Evolutionary conservation across 92 coral and sea anemone genomes (phyloP).

Genomic region (Chrysogorgia sp.): DNA sequence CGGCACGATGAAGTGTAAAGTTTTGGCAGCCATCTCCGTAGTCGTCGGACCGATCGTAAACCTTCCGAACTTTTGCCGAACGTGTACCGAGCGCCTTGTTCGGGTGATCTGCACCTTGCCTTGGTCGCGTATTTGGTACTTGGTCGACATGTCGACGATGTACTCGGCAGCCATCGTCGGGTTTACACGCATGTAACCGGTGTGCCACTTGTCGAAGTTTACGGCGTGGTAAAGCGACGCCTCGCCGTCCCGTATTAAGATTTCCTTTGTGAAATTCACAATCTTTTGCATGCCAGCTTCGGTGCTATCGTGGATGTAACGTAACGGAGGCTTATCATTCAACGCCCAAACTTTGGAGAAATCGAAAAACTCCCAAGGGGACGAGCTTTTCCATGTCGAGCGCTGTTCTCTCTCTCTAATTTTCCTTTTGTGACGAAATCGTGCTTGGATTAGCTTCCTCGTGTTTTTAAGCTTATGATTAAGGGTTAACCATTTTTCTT

Average conservation of each 20-base stretch:
- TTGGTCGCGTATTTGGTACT: conserved; percentile 72
- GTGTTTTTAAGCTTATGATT: not conserved
- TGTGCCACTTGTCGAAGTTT: conserved; percentile 87
- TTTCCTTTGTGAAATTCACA: conserved; percentile 83
- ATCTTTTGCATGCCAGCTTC: conserved; percentile 87
- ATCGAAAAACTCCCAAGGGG: conserved; percentile 29
- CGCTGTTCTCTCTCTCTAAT: conserved; percentile 4
- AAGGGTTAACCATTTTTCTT: not conserved
- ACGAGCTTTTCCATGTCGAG: conserved; percentile 2
- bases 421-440: not conserved
- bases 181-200: conserved; percentile 90
- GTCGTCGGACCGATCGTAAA: not conserved
- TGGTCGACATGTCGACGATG: conserved; percentile 90
- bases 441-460: not conserved
- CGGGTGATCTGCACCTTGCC: not conserved
- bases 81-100: conserved; percentile 1
- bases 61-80: conserved; percentile 29
- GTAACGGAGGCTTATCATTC: conserved; percentile 86
- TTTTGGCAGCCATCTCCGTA: not conserved
- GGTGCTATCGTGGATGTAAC: conserved; percentile 90
- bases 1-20: conserved; percentile 32
- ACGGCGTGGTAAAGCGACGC: conserved; percentile 76
- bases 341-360: conserved; percentile 66
- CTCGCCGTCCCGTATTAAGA: conserved; percentile 82
- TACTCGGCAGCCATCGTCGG: conserved; percentile 89